Base-by-base conservation (phyloP, 1,140 invertebrate species). In the Anthonomus grandis region DNA sequence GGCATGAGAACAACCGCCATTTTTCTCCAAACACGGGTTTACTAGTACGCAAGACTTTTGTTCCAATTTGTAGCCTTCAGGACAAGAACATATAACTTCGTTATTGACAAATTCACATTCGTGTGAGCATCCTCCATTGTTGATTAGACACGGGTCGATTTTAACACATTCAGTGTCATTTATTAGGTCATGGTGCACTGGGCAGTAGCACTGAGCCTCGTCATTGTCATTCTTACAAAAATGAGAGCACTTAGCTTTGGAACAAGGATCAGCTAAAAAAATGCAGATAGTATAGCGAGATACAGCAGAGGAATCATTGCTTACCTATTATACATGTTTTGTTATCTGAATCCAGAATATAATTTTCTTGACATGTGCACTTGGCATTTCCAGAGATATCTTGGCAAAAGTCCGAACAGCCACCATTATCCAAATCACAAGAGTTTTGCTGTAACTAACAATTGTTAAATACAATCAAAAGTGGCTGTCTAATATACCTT, bases 221-320 rank as follows among this genome's bases (percentile, higher is more conserved):
- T 55, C 46, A 8, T 62, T 51, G 3, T 49, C 42, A 24, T 22
- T 87, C 45, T 83, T 74, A 68, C 86, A 89, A 8, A 78, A 71
- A 61, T 83, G 81, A 25, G 79, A 79, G 69, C 86, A 89, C 1
- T 82, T 83, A 0, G 83, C 85, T 68, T 87, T 88, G 2, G 63
- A 62, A 71, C 87, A 89, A 68, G 87, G 85, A 64, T 90, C 78
- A 24, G 21, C 52, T 55, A 24, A 4, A 52, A 52, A 6, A 2
- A 41, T 34, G 10, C 3, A 3, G 13, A 34, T 12, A 34, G n/a
- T n/a, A n/a, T n/a, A n/a, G n/a, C n/a, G n/a, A n/a, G 15, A 9
- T 45, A 18, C 9, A 21, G 5, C 9, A 10, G 4, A 13, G 15
- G n/a, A n/a, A n/a, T n/a, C n/a, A 50, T 21, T 6, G n/a, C n/a